Evolutionary conservation across 2,113 vertebrate genomes (phyloP).

Genomic region (Gallinago jamesoni): DNA sequence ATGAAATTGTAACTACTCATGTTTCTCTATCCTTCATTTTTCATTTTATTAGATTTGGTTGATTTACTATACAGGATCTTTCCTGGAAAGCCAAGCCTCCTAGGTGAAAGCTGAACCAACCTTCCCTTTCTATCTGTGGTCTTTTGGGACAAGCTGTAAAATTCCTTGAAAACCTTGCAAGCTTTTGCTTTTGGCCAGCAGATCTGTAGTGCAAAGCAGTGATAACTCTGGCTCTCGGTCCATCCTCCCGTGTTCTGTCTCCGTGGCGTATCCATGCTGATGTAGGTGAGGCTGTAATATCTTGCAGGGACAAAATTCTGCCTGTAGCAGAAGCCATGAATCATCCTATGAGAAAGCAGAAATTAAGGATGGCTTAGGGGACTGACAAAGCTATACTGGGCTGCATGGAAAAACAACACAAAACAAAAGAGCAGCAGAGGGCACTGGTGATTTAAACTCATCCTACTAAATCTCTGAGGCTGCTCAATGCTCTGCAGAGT

Average conservation of each 20-base stretch:
- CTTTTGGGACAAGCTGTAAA: background rate
- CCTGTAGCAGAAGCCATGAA: background rate
- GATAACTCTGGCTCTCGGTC: rapidly evolving
- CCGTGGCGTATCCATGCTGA: rapidly evolving
- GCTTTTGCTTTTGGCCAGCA: background rate
- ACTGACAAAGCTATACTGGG: background rate
- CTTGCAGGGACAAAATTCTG: background rate
- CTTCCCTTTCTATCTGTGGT: background rate
- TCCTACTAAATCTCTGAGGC: background rate
- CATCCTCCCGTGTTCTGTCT: background rate
- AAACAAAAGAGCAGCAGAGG: constrained; percentile 37
- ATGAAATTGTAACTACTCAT: constrained; percentile 44
- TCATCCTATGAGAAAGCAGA: background rate
- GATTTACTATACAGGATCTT: background rate
- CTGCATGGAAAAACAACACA: background rate
- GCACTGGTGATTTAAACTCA: constrained; percentile 48
- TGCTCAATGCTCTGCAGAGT: background rate
- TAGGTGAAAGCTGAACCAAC: background rate
- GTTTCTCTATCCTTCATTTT: constrained; percentile 39
- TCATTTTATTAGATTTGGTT: constrained; percentile 33
- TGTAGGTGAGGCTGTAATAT: background rate
- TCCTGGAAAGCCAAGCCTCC: background rate
- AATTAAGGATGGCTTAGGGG: background rate
- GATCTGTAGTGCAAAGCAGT: background rate
- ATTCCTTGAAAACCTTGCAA: background rate